Percentiles rank a stretch among this genome's conserved stretches.
Evolutionary conservation across 1,140 invertebrate species (phyloP).

Genomic region (Eufriesea mexicana): DNA sequence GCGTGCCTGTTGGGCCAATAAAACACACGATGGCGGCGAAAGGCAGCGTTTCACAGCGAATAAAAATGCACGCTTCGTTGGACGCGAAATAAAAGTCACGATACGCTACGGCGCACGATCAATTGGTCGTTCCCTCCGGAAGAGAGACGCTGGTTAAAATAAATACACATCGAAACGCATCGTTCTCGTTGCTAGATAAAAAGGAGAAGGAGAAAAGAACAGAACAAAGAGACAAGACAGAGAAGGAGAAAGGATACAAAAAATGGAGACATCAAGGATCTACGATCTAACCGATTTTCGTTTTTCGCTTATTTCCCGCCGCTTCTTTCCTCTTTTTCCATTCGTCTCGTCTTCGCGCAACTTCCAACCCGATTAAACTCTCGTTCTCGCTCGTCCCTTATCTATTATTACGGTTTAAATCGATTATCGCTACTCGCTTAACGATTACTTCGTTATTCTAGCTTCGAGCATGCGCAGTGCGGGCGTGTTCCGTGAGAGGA

Average conservation of each 20-base stretch:
- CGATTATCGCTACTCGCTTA: constrained; percentile 49
- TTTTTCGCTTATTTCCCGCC: not conserved
- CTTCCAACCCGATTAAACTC: constrained; percentile 6
- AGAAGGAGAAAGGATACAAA: not conserved
- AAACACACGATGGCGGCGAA: not conserved
- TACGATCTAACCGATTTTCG: constrained; percentile 30
- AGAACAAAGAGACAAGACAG: not conserved
- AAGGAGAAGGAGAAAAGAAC: not conserved
- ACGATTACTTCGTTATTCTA: constrained; percentile 16
- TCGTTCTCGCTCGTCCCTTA: constrained; percentile 18
- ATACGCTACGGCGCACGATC: constrained; percentile 31
- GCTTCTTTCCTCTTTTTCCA: not conserved
- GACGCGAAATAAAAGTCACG: constrained; percentile 47
- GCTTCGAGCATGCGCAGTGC: not conserved
- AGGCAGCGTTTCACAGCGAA: constrained; percentile 28
- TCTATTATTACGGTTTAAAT: constrained; percentile 48
- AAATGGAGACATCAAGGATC: not conserved
- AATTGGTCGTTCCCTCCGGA: constrained; percentile 43
- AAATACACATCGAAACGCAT: constrained; percentile 47
- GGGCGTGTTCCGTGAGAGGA: constrained; percentile 3
- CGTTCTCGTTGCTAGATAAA: constrained; percentile 30
- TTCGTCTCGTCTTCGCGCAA: not conserved
- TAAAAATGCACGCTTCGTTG: constrained; percentile 58
- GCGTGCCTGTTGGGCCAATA: not conserved
- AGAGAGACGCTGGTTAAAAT: constrained; percentile 38